phyloP scores from a whole-genome alignment of 2,888 invertebrate genomes.

The Xestia ashworthii region DNA sequence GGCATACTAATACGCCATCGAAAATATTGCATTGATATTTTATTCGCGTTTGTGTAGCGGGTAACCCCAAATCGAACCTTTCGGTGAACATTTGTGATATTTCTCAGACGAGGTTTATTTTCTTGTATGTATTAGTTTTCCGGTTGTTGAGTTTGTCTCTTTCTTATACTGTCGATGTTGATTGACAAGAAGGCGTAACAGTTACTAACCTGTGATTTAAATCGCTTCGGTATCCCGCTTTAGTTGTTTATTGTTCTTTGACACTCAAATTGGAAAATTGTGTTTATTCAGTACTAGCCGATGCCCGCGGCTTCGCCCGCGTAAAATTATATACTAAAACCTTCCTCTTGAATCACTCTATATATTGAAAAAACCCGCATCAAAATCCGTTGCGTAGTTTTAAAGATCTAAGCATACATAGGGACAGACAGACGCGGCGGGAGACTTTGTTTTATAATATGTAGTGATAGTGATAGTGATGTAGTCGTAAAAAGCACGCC shows the following conservation, averaged over 20 bases:
- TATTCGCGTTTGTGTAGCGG: conserved; percentile 17
- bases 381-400: no score
- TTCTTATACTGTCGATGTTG: background rate
- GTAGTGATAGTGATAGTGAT: no score
- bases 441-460: no score
- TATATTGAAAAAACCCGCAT: no score
- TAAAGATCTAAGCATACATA: no score
- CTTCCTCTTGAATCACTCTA: no score
- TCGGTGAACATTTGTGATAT: conserved; percentile 18
- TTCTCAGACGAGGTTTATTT: conserved; percentile 24
- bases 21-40: conserved; percentile 32
- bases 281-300: no score
- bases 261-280: no score
- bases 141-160: conserved; percentile 3
- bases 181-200: conserved; percentile 5
- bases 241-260: background rate
- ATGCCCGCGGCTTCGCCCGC: no score
- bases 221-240: background rate
- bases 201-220: background rate
- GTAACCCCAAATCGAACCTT: conserved; percentile 34
- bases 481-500: no score
- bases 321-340: no score
- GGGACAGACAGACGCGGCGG: no score
- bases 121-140: conserved; percentile 21
- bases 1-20: conserved; percentile 12